phyloP scores from a whole-genome alignment of 2,113 vertebrate genomes.

The Corynorhinus townsendii region DNA sequence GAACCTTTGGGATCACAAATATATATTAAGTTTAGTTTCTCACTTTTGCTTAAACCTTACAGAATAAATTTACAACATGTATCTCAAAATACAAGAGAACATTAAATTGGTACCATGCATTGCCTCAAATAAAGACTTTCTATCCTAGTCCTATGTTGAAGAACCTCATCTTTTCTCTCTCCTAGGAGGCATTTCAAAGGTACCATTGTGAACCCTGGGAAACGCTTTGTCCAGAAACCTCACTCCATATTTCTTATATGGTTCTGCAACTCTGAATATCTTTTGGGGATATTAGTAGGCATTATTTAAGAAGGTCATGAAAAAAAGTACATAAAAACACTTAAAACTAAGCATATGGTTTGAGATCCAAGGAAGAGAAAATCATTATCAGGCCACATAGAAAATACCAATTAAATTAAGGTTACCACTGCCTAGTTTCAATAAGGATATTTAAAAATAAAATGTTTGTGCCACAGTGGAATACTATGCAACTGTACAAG shows the following conservation, averaged over 20 bases:
- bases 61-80: neutral
- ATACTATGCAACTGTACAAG: too few relatives aligned
- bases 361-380: constrained; percentile 17
- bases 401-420: constrained; percentile 33
- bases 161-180: neutral
- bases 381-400: neutral
- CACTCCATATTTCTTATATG: neutral
- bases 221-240: neutral
- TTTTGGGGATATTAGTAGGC: neutral
- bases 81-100: neutral
- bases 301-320: neutral
- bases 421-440: constrained; percentile 2
- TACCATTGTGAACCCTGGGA: neutral
- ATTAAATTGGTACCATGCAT: neutral
- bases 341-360: constrained; percentile 21
- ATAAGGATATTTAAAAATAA: neutral
- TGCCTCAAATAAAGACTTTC: neutral
- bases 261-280: neutral
- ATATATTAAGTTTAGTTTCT: neutral
- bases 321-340: neutral
- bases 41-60: neutral
- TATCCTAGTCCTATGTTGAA: neutral
- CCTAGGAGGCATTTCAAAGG: neutral
- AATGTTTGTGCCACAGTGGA: too few relatives aligned
- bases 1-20: neutral